Evolutionary conservation across 2,888 invertebrate genomes (phyloP).

Genomic region (Matsumyia berberina): DNA sequence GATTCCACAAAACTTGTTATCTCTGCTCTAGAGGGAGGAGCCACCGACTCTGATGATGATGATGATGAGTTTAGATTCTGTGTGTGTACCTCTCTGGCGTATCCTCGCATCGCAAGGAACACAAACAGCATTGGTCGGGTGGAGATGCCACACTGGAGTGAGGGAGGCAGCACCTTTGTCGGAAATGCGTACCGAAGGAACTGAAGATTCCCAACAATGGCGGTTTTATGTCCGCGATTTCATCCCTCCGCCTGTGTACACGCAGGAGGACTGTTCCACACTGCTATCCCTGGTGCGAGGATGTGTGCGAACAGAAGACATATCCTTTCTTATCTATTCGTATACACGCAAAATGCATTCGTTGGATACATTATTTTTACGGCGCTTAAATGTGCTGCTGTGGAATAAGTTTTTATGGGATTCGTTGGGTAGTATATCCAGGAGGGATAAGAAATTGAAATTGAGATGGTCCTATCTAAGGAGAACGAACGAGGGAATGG

Average conservation of each 20-base stretch:
- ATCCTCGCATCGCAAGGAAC: slow-evolving; percentile 56
- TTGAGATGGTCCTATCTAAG: slow-evolving; percentile 50
- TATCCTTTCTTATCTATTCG: slow-evolving; percentile 72
- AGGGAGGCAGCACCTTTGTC: slow-evolving; percentile 73
- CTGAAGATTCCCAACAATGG: slow-evolving; percentile 82
- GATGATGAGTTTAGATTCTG: slow-evolving; percentile 66
- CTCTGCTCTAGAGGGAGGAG: slow-evolving; percentile 78
- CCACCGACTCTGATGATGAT: slow-evolving; percentile 76
- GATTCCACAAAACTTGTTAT: slow-evolving; percentile 74
- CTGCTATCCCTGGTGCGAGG: not conserved
- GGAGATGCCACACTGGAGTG: slow-evolving; percentile 43
- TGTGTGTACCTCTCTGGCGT: slow-evolving; percentile 56
- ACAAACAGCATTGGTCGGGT: slow-evolving; percentile 67
- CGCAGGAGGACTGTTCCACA: not conserved
- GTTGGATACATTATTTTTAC: slow-evolving; percentile 65
- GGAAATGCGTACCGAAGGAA: slow-evolving; percentile 77
- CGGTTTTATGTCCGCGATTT: slow-evolving; percentile 81
- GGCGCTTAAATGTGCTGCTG: slow-evolving; percentile 45
- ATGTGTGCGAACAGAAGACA: slow-evolving; percentile 43
- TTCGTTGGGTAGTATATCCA: slow-evolving; percentile 30
- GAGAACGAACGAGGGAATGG: not conserved
- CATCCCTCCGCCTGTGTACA: slow-evolving; percentile 55
- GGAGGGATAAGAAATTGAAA: slow-evolving; percentile 55
- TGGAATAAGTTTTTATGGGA: slow-evolving; percentile 24
- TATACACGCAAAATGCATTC: slow-evolving; percentile 74